Conservation (phyloP, 1,140 invertebrate species). For the Oreohelix idahoensis region DNA sequence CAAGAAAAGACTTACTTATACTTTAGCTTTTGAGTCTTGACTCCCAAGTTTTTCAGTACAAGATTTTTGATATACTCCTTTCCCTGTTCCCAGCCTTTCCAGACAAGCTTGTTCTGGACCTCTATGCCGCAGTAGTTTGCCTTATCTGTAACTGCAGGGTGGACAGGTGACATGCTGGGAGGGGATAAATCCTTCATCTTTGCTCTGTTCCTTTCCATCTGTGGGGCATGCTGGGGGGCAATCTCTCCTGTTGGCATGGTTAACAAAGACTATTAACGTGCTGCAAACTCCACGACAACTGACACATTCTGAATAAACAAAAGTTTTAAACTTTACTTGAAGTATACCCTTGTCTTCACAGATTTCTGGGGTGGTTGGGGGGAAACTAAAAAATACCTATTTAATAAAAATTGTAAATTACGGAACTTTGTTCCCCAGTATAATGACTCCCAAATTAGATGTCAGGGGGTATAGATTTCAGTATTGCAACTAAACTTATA, state of each 20-base stretch:
- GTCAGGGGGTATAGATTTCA: too few relatives aligned
- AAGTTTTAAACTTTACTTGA: too few relatives aligned
- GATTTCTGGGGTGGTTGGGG: too few relatives aligned
- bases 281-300: too few relatives aligned
- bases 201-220: background rate
- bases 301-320: too few relatives aligned
- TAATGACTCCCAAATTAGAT: too few relatives aligned
- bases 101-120: conserved; percentile 63
- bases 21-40: conserved; percentile 70
- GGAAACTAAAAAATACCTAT: too few relatives aligned
- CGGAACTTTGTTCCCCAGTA: too few relatives aligned
- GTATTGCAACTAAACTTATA: too few relatives aligned
- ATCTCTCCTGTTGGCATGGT: conserved; percentile 45
- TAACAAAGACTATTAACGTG: background rate
- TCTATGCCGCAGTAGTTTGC: conserved; percentile 67
- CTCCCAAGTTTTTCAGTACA: conserved; percentile 70
- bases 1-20: conserved; percentile 66
- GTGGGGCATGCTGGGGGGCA: conserved; percentile 27
- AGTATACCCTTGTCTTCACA: too few relatives aligned
- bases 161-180: conserved; percentile 24
- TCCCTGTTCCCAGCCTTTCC: conserved; percentile 71
- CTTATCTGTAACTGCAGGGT: conserved; percentile 27
- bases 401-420: too few relatives aligned
- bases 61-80: conserved; percentile 72
- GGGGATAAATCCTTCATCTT: conserved; percentile 26